These are phyloP conservation scores for Sesamia inferens DNA, from an alignment of 2,888 invertebrate species.

Conservation along the genomic window DNA sequence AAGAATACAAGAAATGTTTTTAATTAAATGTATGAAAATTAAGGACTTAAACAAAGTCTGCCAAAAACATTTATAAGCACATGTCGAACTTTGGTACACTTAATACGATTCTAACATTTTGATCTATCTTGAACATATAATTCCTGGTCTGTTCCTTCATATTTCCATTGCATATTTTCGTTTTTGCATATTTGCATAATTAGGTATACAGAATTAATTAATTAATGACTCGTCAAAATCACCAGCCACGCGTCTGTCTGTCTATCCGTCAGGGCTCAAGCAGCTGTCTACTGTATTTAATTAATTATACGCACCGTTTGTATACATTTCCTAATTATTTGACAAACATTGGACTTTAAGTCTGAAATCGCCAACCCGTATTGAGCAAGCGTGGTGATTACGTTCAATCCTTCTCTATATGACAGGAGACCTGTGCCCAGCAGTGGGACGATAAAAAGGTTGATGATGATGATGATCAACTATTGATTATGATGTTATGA, in stretches of 20 bases:
- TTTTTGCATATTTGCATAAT: too few species aligned
- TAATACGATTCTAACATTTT: constrained; percentile 8
- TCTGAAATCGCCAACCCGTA: too few species aligned
- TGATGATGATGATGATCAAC: background rate
- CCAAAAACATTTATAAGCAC: background rate
- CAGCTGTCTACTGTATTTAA: constrained; percentile 6
- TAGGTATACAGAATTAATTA: constrained; percentile 15
- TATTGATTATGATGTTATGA: background rate
- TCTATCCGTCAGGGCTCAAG: constrained; percentile 16
- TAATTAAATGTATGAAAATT: background rate
- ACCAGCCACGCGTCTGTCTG: constrained; percentile 10
- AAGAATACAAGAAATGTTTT: too few species aligned
- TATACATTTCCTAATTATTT: constrained; percentile 16
- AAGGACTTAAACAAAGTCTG: background rate
- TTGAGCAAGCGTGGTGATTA: too few species aligned
- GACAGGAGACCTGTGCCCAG: too few species aligned
- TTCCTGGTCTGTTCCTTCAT: constrained; percentile 11
- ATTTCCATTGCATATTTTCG: background rate
- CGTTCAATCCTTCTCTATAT: too few species aligned
- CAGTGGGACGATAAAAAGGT: too few species aligned
- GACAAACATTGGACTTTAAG: too few species aligned
- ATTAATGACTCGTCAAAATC: constrained; percentile 21
- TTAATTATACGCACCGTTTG: constrained; percentile 17
- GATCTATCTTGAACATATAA: constrained; percentile 18
- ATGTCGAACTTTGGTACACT: constrained; percentile 1